Conservation (phyloP, 2,113 vertebrate species). For the Cebidichthys violaceus region DNA sequence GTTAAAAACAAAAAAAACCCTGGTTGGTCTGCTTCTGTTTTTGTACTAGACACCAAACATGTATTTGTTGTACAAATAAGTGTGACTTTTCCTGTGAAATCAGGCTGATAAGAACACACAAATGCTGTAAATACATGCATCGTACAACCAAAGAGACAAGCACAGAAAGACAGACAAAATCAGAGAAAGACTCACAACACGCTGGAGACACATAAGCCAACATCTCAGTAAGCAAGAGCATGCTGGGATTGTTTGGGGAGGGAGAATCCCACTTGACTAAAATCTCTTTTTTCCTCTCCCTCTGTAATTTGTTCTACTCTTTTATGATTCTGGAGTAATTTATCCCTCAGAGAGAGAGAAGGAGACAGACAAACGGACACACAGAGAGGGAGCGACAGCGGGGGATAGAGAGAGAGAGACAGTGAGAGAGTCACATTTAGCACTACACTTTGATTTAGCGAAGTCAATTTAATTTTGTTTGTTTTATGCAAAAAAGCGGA, state of each 20-base stretch:
- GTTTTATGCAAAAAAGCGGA: slow-evolving; percentile 93
- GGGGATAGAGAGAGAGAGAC: slow-evolving; percentile 10
- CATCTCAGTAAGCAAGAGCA: slow-evolving; percentile 62
- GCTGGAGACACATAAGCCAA: slow-evolving; percentile 52
- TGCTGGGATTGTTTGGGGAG: slow-evolving; percentile 67
- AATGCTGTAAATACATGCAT: slow-evolving; percentile 39
- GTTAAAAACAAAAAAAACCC: background rate
- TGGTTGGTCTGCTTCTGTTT: background rate
- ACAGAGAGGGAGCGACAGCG: slow-evolving; percentile 44
- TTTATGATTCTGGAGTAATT: slow-evolving; percentile 94
- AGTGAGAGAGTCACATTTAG: slow-evolving; percentile 63
- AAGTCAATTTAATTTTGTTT: slow-evolving; percentile 99
- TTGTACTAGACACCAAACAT: slow-evolving; percentile 4
- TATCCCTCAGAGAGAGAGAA: slow-evolving; percentile 87
- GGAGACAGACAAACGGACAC: slow-evolving; percentile 55
- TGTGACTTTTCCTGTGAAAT: slow-evolving; percentile 43
- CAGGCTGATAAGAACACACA: slow-evolving; percentile 17
- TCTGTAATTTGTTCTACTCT: slow-evolving; percentile 58
- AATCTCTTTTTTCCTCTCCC: slow-evolving; percentile 70
- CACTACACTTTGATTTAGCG: slow-evolving; percentile 93
- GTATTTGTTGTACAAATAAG: slow-evolving; percentile 47
- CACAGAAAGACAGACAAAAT: slow-evolving; percentile 50
- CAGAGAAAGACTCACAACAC: slow-evolving; percentile 56
- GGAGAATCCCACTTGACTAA: slow-evolving; percentile 76
- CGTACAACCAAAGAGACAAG: slow-evolving; percentile 22